Conservation (phyloP, 1,140 invertebrate genomes). For the Drosophila leontia region DNA sequence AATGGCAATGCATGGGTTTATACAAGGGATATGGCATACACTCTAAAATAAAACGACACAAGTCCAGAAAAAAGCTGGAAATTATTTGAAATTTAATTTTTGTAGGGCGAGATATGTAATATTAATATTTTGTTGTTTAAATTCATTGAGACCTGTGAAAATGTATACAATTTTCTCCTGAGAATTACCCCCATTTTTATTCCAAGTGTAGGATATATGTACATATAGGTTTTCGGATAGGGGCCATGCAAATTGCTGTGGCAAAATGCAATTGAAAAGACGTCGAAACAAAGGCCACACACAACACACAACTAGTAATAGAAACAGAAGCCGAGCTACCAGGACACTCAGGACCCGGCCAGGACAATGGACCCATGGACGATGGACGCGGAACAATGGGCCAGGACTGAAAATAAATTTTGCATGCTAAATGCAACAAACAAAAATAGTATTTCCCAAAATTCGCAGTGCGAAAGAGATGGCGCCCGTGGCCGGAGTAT, state of each 20-base stretch:
- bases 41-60: not conserved
- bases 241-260: constrained; percentile 47
- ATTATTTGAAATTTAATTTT: too few relatives aligned
- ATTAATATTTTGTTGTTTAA: not conserved
- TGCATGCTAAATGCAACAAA: constrained; percentile 74
- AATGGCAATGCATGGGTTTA: constrained; percentile 17
- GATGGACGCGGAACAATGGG: constrained; percentile 51
- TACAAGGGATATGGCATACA: not conserved
- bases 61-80: too few relatives aligned
- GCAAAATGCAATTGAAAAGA: constrained; percentile 59
- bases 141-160: not conserved
- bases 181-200: not conserved
- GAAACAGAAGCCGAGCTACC: constrained; percentile 33
- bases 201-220: not conserved
- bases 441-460: constrained; percentile 31
- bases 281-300: constrained; percentile 36
- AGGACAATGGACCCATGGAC: constrained; percentile 29
- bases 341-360: not conserved
- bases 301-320: constrained; percentile 24
- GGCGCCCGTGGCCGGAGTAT: not conserved
- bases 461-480: constrained; percentile 6
- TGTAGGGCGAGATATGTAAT: too few relatives aligned
- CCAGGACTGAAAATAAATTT: constrained; percentile 67
- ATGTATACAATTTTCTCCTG: not conserved
- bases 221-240: not conserved